Evolutionary conservation across 2,888 invertebrate species (phyloP), one percentile per base, ranked within the genome.

Genomic region (Perdita meconis): DNA sequence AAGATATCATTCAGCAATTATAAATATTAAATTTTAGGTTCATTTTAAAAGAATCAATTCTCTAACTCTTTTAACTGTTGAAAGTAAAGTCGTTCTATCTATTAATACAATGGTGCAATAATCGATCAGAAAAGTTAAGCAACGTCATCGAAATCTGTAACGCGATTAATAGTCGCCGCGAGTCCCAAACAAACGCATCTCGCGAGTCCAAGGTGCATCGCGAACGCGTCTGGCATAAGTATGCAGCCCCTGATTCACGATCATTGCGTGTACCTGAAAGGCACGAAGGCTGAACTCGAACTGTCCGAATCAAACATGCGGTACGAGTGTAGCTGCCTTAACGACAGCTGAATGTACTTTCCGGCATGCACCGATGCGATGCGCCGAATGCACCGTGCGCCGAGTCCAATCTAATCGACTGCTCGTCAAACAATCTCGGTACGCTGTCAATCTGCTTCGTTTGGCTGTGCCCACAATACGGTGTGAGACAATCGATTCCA

Each of bases 221-320:
- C 22, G 44, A 16, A 59, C 63, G 47, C 50, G 56, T 16, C 36
- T 42, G 16, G 66, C 63, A 75, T 63, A 63, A 26, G 53, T 44
- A 56, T 59, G 44, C 60, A 51, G 16, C 36, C 30, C 24, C 63
- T 44, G 53, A 76, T 42, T 26, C 8, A 40, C 59, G 65, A 16
- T 67, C n/a, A 51, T 30, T 12, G 51, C 44, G 34, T 51, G 47
- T 12, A 47, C 36, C 40, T 22, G 60, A 64, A 66, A 76, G 47
- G 57, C 19, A 53, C 42, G 74, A 79, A 72, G 76, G 79, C 73
- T 74, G 68, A 83, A 76, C 78, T 74, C 68, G 80, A 83, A 85
- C 83, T 81, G 83, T 57, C 76, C 65, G 77, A 84, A 73, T 83
- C 81, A 79, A 84, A 60, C 80, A 74, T 80, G 78, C 72, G 78